Conservation (phyloP, 2,888 invertebrate genomes). For the Seladonia tumulorum region DNA sequence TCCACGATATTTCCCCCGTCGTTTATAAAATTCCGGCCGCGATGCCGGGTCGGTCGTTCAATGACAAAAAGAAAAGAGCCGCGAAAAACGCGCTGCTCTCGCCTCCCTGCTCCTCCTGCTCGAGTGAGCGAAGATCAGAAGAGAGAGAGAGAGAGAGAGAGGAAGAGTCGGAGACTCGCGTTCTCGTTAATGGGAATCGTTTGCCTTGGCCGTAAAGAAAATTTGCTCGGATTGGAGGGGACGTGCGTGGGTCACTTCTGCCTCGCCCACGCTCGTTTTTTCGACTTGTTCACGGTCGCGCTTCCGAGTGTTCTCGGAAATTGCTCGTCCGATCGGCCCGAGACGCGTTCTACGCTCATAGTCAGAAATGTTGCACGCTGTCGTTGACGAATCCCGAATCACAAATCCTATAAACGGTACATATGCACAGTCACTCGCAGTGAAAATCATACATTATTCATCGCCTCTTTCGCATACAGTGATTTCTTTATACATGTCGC, state of each 20-base stretch:
- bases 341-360: neutral
- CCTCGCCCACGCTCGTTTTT: conserved; percentile 11
- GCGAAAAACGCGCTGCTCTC: neutral
- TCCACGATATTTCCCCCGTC: conserved; percentile 34
- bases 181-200: conserved; percentile 14
- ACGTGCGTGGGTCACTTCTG: neutral
- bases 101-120: too few species aligned
- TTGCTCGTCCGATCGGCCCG: neutral
- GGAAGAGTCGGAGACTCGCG: neutral
- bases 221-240: neutral
- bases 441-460: too few species aligned
- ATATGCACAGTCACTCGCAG: too few species aligned
- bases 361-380: neutral
- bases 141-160: neutral
- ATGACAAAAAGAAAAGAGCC: conserved; percentile 39
- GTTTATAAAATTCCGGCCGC: conserved; percentile 56
- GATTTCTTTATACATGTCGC: too few species aligned
- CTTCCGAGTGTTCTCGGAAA: conserved; percentile 4
- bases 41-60: conserved; percentile 26
- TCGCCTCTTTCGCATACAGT: too few species aligned
- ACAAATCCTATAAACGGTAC: neutral
- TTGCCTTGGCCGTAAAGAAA: neutral
- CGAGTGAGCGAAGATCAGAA: neutral
- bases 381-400: too few species aligned
- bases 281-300: neutral